Base-by-base conservation (phyloP, 2,888 invertebrate genomes). In the Epiblema foenella region DNA sequence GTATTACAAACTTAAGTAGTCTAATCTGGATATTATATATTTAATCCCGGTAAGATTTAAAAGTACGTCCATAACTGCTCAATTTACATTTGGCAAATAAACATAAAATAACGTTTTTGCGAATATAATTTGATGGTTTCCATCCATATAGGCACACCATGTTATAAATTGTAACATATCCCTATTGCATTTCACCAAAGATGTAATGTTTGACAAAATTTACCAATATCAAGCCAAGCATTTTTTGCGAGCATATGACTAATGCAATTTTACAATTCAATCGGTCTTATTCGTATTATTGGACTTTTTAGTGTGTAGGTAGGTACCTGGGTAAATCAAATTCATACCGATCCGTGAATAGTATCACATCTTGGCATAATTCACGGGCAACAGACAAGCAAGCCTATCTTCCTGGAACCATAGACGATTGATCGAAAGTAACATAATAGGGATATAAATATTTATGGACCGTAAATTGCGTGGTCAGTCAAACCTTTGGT, bases 391-490 rank as follows among this genome's bases (percentile, higher is more conserved):
- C 33, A 18, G 59, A 68, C 60, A 42, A 62, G 63, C 51, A 15
- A 24, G 56, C 68, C 33, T 68, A 60, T 62, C 57, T 57, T 51
- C 67, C 63, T 69, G 51, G 69, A 69, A 52, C 51, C 69, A 75
- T 72, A 77, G 74, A 75, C 73, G 74, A 76, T 71, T 69, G 69
- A 79, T 80, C 78, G 78, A 83, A 85, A 85, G 89, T 85, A 88
- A 89, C 85, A 83, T 84, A 86, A 87, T 87, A 85, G 82, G 75
- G 76, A 77, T 81, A 85, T 88, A 88, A 87, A 86, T 85, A 85
- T 89, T 89, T 88, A 89, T 86, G 77, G 65, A 77, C 83, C 84
- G 85, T 89, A 88, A 89, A 89, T 79, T 82, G 79, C 77, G 74
- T 74, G 79, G 79, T 83, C 83, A 83, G 86, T 85, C 85, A 80